Evolutionary conservation across 1,140 invertebrate species (phyloP).

Genomic region (Araneus ventricosus): DNA sequence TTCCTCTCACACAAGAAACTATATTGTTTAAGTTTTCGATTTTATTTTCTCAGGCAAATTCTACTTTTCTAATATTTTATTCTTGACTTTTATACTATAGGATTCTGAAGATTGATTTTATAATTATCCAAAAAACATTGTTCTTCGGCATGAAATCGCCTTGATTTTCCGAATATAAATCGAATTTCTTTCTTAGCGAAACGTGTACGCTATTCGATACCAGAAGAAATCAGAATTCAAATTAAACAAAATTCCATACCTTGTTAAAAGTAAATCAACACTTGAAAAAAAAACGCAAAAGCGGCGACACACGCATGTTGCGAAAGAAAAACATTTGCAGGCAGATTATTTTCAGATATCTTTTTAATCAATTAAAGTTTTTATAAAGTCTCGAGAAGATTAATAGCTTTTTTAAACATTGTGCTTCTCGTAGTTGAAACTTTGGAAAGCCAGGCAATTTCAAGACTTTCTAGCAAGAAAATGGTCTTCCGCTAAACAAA

Average conservation of each 20-base stretch:
- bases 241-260: not conserved
- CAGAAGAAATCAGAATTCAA: not conserved
- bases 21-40: not conserved
- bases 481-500: conserved; percentile 44
- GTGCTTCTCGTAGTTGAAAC: conserved; percentile 15
- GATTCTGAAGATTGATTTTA: not conserved
- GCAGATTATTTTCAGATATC: conserved; percentile 43
- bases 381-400: conserved; percentile 23
- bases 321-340: not conserved
- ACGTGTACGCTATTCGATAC: not conserved
- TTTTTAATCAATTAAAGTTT: conserved; percentile 51
- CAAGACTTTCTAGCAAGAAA: not conserved
- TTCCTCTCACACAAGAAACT: not conserved
- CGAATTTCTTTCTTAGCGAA: not conserved
- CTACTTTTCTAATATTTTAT: not conserved
- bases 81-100: not conserved
- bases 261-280: conserved; percentile 25
- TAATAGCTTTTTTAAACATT: conserved; percentile 35
- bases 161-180: not conserved
- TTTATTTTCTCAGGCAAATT: not conserved
- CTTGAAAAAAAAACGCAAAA: conserved; percentile 5
- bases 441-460: conserved; percentile 10
- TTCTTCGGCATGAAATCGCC: not conserved
- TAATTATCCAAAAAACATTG: not conserved
- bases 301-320: not conserved